phyloP scores from a whole-genome alignment of 2,113 vertebrate genomes.

The Sinocyclocheilus maitianheensis region DNA sequence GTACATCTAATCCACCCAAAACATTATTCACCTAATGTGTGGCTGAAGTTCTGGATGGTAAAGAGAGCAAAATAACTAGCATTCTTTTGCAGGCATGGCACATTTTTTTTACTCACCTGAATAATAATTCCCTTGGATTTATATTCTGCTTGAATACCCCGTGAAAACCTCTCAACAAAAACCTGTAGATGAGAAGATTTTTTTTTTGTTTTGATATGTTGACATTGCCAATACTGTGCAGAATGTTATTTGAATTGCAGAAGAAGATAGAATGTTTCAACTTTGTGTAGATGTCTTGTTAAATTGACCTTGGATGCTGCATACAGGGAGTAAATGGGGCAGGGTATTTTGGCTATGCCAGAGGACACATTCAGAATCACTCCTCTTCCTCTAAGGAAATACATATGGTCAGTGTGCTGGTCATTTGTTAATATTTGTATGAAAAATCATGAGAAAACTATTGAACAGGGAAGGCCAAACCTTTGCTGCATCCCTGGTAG shows the following conservation, averaged over 20 bases:
- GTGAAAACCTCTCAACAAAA: conserved; percentile 82
- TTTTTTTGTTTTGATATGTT: not conserved
- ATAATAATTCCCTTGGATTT: conserved; percentile 79
- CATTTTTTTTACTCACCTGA: conserved; percentile 70
- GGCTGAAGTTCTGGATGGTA: not conserved
- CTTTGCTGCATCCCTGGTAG: conserved; percentile 83
- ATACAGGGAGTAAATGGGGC: conserved; percentile 77
- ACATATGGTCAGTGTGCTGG: conserved; percentile 8
- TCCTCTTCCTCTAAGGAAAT: conserved; percentile 73
- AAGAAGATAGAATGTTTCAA: not conserved
- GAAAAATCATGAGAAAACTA: not conserved
- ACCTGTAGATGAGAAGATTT: conserved; percentile 58
- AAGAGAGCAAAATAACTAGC: not conserved
- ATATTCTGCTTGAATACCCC: conserved; percentile 82
- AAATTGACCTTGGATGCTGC: conserved; percentile 75
- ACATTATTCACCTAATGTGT: not conserved
- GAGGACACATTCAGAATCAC: conserved; percentile 87
- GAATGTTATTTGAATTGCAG: not conserved
- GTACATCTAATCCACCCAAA: not conserved
- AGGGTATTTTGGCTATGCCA: conserved; percentile 74
- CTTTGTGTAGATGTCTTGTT: not conserved
- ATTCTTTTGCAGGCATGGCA: not conserved
- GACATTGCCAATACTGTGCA: not conserved
- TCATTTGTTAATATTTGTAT: not conserved
- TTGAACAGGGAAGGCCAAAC: conserved; percentile 59